A percentile compares a stretch with the other conserved stretches of the same genome.
Conservation (phyloP, 2,113 vertebrate genomes). For the Aviceda subcristata region DNA sequence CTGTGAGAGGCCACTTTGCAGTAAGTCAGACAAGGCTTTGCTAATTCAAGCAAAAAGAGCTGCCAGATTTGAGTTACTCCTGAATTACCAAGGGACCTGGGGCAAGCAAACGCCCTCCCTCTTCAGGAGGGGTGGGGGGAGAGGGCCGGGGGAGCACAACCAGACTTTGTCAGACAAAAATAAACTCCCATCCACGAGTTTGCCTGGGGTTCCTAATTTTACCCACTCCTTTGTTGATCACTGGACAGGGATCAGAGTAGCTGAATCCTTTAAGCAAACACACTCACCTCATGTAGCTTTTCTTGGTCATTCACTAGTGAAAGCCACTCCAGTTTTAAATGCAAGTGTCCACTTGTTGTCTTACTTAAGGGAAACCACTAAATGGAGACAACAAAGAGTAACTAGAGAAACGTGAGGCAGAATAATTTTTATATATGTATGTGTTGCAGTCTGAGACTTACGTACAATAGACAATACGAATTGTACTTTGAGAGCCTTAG, state of each 20-base stretch:
- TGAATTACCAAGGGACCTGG: background rate
- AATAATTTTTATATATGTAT: background rate
- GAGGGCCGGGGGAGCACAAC: background rate
- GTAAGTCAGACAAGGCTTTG: background rate
- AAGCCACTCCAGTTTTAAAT: conserved; percentile 90
- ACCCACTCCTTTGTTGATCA: background rate
- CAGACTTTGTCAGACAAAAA: background rate
- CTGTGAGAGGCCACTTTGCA: background rate
- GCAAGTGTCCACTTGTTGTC: conserved; percentile 78
- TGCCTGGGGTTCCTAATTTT: background rate
- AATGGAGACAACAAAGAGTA: background rate
- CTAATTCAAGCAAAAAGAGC: background rate
- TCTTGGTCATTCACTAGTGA: conserved; percentile 78
- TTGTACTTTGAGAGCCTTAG: background rate
- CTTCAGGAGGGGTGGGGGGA: background rate
- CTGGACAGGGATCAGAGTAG: background rate
- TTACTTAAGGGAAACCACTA: conserved; percentile 90
- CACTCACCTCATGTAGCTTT: conserved; percentile 69
- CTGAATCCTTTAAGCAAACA: background rate
- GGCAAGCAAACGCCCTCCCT: background rate
- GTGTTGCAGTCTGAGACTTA: background rate
- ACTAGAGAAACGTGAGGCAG: background rate
- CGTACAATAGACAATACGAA: background rate
- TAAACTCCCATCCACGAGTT: background rate
- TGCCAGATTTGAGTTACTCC: background rate